A percentile compares a stretch with the other conserved stretches of the same genome.
Evolutionary conservation across 2,888 invertebrate genomes (phyloP).

Genomic region (Dysmachus trigonus): DNA sequence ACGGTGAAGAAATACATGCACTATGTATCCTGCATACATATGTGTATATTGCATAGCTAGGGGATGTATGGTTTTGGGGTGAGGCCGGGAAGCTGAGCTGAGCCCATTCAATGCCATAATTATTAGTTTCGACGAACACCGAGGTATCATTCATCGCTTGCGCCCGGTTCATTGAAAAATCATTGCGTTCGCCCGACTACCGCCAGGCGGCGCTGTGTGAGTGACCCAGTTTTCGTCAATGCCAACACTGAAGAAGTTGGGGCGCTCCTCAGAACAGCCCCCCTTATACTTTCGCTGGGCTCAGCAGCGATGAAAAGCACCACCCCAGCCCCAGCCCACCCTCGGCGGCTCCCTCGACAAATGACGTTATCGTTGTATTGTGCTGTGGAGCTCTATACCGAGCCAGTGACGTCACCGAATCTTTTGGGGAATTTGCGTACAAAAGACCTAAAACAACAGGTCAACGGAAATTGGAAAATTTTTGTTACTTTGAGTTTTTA

Average conservation of each 20-base stretch:
- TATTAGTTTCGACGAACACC: not conserved
- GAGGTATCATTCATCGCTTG: constrained; percentile 26
- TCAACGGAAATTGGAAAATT: constrained; percentile 3
- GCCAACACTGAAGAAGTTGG: not conserved
- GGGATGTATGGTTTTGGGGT: not conserved
- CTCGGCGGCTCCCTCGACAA: not conserved
- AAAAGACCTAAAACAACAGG: not conserved
- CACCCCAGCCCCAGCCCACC: not conserved
- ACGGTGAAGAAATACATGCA: not conserved
- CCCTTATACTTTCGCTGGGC: not conserved
- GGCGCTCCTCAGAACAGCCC: not conserved
- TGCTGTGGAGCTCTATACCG: not conserved
- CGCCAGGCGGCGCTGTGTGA: not conserved
- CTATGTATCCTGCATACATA: too few relatives aligned
- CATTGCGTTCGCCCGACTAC: constrained; percentile 26
- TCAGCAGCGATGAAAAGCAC: not conserved
- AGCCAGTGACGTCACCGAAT: not conserved
- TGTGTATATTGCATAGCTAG: too few relatives aligned
- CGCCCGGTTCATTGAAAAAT: constrained; percentile 35
- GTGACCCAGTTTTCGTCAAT: constrained; percentile 37
- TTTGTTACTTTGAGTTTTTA: not conserved
- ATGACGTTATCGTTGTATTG: constrained; percentile 22
- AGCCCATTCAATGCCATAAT: constrained; percentile 7
- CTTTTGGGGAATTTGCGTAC: not conserved
- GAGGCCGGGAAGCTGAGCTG: not conserved